Percentiles rank a stretch among this genome's conserved stretches.
Conservation (phyloP, 2,113 vertebrate genomes). For the Colistium nudipinnis region DNA sequence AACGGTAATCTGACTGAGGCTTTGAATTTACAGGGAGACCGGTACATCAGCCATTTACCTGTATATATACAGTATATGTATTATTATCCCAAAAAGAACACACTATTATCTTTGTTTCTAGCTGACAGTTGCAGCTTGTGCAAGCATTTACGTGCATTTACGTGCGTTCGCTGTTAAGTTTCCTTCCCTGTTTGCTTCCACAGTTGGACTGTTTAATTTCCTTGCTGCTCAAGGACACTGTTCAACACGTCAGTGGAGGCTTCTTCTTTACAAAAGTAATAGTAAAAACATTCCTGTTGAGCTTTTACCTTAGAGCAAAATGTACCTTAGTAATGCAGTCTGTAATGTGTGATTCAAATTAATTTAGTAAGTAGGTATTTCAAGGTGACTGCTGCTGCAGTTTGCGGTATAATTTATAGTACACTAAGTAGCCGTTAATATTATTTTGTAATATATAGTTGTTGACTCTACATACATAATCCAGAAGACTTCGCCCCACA, state of each 20-base stretch:
- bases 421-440: too few relatives aligned
- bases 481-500: too few relatives aligned
- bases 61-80: not conserved
- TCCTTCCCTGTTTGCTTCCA: constrained; percentile 33
- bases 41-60: not conserved
- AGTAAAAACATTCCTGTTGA: not conserved
- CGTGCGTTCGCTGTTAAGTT: constrained; percentile 18
- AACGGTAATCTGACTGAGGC: constrained; percentile 19
- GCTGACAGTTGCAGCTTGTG: not conserved
- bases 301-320: not conserved
- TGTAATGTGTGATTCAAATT: constrained; percentile 21
- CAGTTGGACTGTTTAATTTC: constrained; percentile 8
- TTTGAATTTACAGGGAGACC: constrained; percentile 12
- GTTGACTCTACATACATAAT: too few relatives aligned
- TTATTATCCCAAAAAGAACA: not conserved
- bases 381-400: constrained; percentile 14
- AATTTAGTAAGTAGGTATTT: constrained; percentile 14
- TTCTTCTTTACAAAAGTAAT: constrained; percentile 1
- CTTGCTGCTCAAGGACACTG: constrained; percentile 10
- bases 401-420: too few relatives aligned
- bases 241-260: not conserved
- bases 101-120: not conserved
- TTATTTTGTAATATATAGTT: too few relatives aligned
- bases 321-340: constrained; percentile 1
- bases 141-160: not conserved